Evolutionary conservation across 2,797 vertebrate genomes (phyloP), one percentile per base, ranked within the genome.

Genomic region (Enteromius treurensis): DNA sequence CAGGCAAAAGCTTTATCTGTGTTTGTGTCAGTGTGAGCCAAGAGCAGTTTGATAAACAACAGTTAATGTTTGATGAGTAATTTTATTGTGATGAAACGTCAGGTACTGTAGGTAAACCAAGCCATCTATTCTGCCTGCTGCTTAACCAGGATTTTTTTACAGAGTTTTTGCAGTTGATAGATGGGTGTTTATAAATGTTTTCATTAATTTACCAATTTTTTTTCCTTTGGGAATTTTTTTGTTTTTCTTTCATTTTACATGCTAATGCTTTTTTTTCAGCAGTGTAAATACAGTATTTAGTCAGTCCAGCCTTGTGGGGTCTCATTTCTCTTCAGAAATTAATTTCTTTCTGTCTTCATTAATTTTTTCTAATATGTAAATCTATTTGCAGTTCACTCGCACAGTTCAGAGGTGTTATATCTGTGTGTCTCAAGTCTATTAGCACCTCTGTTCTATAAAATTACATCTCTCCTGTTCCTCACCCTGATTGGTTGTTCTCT

Each of bases 21-120:
- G 42, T 76, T 73, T 49, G 23, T 67, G 23, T 42, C 13, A 3
- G 70, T 55, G n/a, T 29, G n/a, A n/a, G 69, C 76, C 10, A 14
- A 79, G 77, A 42, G 3, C 32, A 73, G 53, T n/a, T 73, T 68
- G 32, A 19, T 29, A 79, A 76, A 82, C 40, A 83, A 45, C 49
- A 79, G 65, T 58, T 81, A 51, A 77, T 71, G 73, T 73, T 60
- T 77, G 42, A 62, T 62, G 49, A 85, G 74, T 81, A 8, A 65
- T 76, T 76, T 58, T 23, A 55, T 76, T 40, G 32, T 58, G 19
- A 17, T 76, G 51, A 37, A 23, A 37, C 19, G 15, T 53, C 32
- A 21, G 40, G 37, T 45, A 40, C 37, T 40, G 37, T 40, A 13
- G 67, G 5, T 19, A 37, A 40, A 58, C 53, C 21, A 58, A 37